Conservation (phyloP, 2,113 vertebrate species). For the Calyptommatus sinebrachiatus region DNA sequence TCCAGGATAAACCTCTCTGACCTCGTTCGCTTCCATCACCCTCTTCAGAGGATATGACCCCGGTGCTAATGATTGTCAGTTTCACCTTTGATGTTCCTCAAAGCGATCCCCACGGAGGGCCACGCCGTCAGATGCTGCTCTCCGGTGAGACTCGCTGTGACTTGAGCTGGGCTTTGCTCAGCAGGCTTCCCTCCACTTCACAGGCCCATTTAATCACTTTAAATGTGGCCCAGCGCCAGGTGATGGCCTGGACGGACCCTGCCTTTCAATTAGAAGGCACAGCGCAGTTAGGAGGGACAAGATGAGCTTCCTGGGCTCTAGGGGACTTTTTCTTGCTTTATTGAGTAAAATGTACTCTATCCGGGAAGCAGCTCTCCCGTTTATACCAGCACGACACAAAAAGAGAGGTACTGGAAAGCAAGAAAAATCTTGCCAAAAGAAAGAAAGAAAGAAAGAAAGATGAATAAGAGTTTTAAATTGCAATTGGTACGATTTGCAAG, state of each 20-base stretch:
- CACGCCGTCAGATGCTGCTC: conserved; percentile 11
- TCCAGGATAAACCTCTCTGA: background rate
- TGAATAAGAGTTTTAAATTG: no score
- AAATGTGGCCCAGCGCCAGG: conserved; percentile 21
- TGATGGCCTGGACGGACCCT: conserved; percentile 10
- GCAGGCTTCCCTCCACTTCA: background rate
- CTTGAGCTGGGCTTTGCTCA: background rate
- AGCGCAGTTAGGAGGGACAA: background rate
- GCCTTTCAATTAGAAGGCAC: conserved; percentile 26
- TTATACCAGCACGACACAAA: no score
- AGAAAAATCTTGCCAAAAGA: no score
- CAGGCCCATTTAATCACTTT: conserved; percentile 22
- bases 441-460: no score
- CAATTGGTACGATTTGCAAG: no score
- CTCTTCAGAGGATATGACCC: conserved; percentile 15
- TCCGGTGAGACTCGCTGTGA: background rate
- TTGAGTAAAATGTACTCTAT: no score
- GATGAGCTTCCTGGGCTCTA: background rate
- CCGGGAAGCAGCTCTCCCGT: no score
- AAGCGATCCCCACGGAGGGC: conserved; percentile 20
- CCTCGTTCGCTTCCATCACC: background rate
- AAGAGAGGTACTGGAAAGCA: no score
- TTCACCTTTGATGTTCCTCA: conserved; percentile 26
- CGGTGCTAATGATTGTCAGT: conserved; percentile 22
- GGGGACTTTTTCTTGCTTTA: background rate